Evolutionary conservation across 2,888 invertebrate genomes (phyloP), one percentile per base, ranked within the genome.

Genomic region (Homarus gammarus): DNA sequence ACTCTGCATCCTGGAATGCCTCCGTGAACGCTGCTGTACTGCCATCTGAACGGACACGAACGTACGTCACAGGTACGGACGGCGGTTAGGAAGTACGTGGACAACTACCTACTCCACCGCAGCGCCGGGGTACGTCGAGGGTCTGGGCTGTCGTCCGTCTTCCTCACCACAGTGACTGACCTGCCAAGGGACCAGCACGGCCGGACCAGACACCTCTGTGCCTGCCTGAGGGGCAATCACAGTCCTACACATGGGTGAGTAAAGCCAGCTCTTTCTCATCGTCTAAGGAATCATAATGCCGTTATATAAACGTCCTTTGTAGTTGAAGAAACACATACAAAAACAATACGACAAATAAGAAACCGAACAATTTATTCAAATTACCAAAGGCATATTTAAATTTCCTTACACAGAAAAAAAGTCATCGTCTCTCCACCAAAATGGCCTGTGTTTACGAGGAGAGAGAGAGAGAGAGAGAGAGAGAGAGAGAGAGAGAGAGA

Each of bases 111-210:
- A 38, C 82, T 87, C 2, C 87, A 87, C 83, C 89, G 91, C 44
- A 86, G 79, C 44, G 86, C 72, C 51, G 86, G 89, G 36, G 87
- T 82, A 51, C 84, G 89, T 3, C 91, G 91, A 12, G 87, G 85
- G 40, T 92, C 89, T 1, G 87, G 87, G 15, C 73, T 90, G 18
- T 90, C 90, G 22, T 84, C 87, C 56, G 90, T 87, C 72, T 90
- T 90, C 81, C 84, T 90, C n/a, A 90, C 90, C 10, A 90, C 87
- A 15, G 90, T 90, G n/a, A 84, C 90, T 1, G 90, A 90, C 72
- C 81, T 84, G n/a, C 68, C 90, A 22, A 44, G 90, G 6, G 87
- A 75, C 51, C 56, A 27, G 27, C 87, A 87, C 31, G 83, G 75
- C 1, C 61, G 87, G 73, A 38, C 44, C 22, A 75, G 56, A 18